Conservation (phyloP, 2,888 invertebrate genomes). For the Pollenia labialis region DNA sequence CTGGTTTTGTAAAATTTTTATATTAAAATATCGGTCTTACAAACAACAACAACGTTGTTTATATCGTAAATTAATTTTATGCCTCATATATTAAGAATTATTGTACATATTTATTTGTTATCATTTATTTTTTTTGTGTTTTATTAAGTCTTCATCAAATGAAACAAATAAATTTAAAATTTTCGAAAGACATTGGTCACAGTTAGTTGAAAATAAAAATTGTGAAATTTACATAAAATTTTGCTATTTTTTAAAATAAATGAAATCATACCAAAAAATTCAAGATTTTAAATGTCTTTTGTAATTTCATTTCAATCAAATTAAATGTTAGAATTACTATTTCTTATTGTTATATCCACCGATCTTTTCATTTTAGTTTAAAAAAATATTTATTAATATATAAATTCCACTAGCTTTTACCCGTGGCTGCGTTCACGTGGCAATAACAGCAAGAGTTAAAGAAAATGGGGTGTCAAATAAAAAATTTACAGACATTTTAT, state of each 20-base stretch:
- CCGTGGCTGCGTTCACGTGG: too few relatives aligned
- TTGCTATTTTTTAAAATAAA: not conserved
- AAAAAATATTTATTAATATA: too few relatives aligned
- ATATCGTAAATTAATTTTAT: constrained; percentile 84
- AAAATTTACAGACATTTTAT: too few relatives aligned
- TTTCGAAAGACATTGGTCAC: constrained; percentile 9
- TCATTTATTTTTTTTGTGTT: constrained; percentile 1
- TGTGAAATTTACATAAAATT: constrained; percentile 15
- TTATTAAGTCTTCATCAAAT: constrained; percentile 7
- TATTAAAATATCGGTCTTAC: constrained; percentile 43
- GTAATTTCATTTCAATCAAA: too few relatives aligned
- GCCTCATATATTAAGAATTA: constrained; percentile 79
- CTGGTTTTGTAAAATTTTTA: constrained; percentile 7
- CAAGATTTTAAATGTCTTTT: too few relatives aligned
- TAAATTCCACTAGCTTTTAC: too few relatives aligned
- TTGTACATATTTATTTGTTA: constrained; percentile 16
- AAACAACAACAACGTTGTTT: constrained; percentile 73
- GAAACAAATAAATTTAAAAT: constrained; percentile 13
- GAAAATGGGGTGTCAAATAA: too few relatives aligned
- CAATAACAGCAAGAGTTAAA: too few relatives aligned
- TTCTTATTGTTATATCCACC: too few relatives aligned
- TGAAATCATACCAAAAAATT: not conserved
- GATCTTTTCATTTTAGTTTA: too few relatives aligned
- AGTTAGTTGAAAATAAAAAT: not conserved
- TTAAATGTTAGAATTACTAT: too few relatives aligned